Base-by-base conservation (phyloP, 2,113 vertebrate species). In the Suncus etruscus region DNA sequence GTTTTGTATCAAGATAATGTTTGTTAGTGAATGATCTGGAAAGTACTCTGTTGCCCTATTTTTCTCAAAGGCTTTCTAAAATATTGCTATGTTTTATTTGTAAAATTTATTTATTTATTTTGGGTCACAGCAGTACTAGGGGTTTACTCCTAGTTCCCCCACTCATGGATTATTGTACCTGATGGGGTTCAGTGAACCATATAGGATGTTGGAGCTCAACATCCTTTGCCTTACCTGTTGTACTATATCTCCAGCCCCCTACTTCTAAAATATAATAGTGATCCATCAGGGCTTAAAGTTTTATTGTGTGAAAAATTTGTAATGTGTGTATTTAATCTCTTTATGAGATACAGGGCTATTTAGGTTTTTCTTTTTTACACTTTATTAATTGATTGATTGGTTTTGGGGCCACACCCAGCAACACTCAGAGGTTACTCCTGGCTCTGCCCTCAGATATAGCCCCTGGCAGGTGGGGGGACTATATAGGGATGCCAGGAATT, bases 291-390 rank as follows among this genome's bases (percentile, higher is more conserved):
- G 24, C 9, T 32, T 91, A 15, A 68, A 84, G 31, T 73, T 87
- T 87, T 87, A n/a, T 90, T 24, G 39, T 75, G 39, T 84, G 27
- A 27, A 87, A 31, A 12, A 65, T 74, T 90, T 80, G 18, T 2
- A 87, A 87, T 84, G 75, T 29, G 69, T 39, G 32, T 24, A 83
- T 50, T 68, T 79, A 79, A 79, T 79, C 87, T 73, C 47, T 92
- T 68, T 73, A 77, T 8, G 48, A 73, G 29, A 83, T 79, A 50
- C 39, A 72, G 3, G 22, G 54, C 39, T 78, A 75, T 70, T 63
- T 14, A 11, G 31, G 39, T 39, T 39, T 39, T 39, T 39, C 5
- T 39, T 39, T 39, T 39, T 39, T 39, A 39, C 3, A 39, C 39
- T 39, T 39, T 39, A 39, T 39, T 39, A 39, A 39, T 39, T 39